Evolutionary conservation across 2,888 invertebrate genomes (phyloP), one percentile per base, ranked within the genome.

Genomic region (Melanchra persicariae): DNA sequence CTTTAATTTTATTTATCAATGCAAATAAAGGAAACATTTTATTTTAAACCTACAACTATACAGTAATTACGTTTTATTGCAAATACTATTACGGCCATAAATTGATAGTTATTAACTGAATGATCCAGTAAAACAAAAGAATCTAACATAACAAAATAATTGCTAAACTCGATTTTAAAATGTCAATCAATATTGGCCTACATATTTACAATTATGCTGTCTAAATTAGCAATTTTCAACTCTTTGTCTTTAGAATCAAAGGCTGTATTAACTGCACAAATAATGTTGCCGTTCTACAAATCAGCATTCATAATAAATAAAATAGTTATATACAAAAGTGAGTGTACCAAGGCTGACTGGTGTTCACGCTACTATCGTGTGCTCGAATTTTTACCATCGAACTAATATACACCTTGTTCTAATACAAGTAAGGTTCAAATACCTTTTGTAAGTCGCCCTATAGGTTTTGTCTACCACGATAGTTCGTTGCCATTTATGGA

Each of bases 261-360:
- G 82, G 74, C 75, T 71, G 83, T 51, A 51, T 58, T 68, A 77
- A 69, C 57, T 81, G 85, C 82, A 85, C 76, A 82, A 84, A 74
- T 82, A 78, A 78, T 79, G 63, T 78, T 72, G 71, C 70, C 76
- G 87, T 87, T 88, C 87, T 83, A 90, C 85, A 90, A 89, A 89
- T 90, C 88, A 85, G 87, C 88, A 90, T 91, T 91, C 89, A 90
- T 89, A 89, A 86, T 88, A 85, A 85, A 84, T 86, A 83, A 87
- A 82, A 82, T 81, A 81, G 84, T 84, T 84, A 80, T 86, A 87
- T 87, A 91, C 90, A 90, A 92, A 92, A 93, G 92, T 93, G 93
- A 93, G 92, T 92, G 93, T 89, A 82, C 86, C 93, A 93, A 93
- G 93, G 93, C 89, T 90, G 90, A 88, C 91, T 84, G 76, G 91